Percentiles rank a stretch among this genome's conserved stretches.
Conservation (phyloP, 2,888 invertebrate species). For the Harpagoxenus sublaevis region DNA sequence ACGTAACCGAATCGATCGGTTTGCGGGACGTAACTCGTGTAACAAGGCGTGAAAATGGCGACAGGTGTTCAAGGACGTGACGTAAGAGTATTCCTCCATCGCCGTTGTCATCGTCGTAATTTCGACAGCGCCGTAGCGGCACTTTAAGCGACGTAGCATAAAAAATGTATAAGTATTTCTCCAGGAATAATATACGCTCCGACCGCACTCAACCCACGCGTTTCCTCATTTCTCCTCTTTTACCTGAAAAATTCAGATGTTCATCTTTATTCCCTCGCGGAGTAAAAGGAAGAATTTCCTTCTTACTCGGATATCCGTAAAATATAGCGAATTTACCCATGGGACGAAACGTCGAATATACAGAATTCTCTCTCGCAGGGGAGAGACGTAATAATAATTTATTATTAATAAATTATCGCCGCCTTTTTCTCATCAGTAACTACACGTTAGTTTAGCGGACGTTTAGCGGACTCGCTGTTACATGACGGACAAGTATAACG, state of each 20-base stretch:
- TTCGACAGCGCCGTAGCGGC: background rate
- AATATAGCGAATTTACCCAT: conserved; percentile 43
- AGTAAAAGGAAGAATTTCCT: background rate
- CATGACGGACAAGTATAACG: background rate
- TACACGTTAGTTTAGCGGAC: conserved; percentile 23
- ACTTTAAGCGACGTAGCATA: conserved; percentile 64
- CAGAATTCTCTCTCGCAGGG: background rate
- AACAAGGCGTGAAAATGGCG: conserved; percentile 52
- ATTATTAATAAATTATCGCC: conserved; percentile 8
- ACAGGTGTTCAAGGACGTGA: conserved; percentile 50
- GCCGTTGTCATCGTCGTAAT: conserved; percentile 10
- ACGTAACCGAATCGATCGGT: conserved; percentile 17
- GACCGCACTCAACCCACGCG: background rate
- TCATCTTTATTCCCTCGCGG: conserved; percentile 21
- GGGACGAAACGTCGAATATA: conserved; percentile 14
- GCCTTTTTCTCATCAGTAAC: conserved; percentile 25
- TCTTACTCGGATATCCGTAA: conserved; percentile 27
- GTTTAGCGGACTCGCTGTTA: conserved; percentile 5
- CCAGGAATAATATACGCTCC: conserved; percentile 18
- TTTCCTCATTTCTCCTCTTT: background rate
- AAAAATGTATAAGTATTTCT: conserved; percentile 71
- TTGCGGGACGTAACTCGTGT: conserved; percentile 33
- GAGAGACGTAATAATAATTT: background rate
- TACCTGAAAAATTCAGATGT: conserved; percentile 28
- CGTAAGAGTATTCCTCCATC: conserved; percentile 5